Conservation (phyloP, 2,797 vertebrate species). For the Thunnus albacares region DNA sequence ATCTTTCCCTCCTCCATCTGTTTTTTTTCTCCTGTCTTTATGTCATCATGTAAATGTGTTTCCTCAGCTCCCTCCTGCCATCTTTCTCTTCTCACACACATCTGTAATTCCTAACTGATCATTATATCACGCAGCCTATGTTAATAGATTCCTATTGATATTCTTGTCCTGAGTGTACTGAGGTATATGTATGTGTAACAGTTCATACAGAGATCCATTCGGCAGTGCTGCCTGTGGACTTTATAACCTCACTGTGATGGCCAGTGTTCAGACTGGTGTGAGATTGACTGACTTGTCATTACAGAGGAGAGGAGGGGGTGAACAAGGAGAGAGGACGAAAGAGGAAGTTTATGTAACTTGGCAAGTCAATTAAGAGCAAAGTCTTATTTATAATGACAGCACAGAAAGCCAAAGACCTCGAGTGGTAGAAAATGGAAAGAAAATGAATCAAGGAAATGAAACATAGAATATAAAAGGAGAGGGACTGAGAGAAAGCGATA, state of each 20-base stretch:
- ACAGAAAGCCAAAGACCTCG: not conserved
- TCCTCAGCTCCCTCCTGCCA: too few species aligned
- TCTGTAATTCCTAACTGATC: too few species aligned
- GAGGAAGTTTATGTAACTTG: not conserved
- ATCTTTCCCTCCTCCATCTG: not conserved
- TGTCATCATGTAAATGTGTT: not conserved
- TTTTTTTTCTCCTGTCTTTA: not conserved
- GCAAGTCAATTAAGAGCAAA: conserved; percentile 14
- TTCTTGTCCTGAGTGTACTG: conserved; percentile 5
- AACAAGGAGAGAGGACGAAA: not conserved
- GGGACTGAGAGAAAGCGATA: not conserved
- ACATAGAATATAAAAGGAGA: not conserved
- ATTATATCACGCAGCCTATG: not conserved
- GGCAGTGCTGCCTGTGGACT: not conserved
- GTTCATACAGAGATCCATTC: conserved; percentile 1
- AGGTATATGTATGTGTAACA: not conserved
- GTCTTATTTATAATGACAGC: conserved; percentile 4
- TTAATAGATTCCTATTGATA: not conserved
- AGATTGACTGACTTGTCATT: not conserved
- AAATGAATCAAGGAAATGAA: not conserved
- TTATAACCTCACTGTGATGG: not conserved
- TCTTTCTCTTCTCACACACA: too few species aligned
- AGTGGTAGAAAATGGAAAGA: not conserved
- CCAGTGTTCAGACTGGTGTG: not conserved
- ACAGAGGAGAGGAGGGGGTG: not conserved